A percentile compares a stretch with the other conserved stretches of the same genome.
phyloP scores from a whole-genome alignment of 2,888 invertebrate genomes.

The Rotaria macrura region DNA sequence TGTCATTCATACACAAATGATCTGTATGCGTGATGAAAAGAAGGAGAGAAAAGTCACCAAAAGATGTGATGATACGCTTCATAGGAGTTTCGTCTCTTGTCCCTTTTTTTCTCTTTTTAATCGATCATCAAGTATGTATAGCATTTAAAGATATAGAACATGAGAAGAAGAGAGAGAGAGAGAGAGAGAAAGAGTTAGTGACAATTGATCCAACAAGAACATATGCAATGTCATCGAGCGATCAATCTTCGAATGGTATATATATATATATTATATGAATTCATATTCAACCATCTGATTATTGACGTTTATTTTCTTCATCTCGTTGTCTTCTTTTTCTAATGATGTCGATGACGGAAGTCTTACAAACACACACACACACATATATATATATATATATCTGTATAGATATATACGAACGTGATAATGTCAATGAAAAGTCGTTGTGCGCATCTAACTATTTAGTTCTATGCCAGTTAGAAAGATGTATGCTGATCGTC shows the following conservation, averaged over 20 bases:
- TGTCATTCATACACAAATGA: constrained; percentile 8
- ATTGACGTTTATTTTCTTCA: neutral
- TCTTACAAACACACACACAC: too few relatives aligned
- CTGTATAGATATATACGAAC: neutral
- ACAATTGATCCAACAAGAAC: too few relatives aligned
- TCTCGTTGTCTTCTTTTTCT: too few relatives aligned
- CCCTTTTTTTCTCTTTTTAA: neutral
- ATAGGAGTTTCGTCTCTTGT: neutral
- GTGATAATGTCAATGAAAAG: neutral
- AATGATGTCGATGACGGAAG: too few relatives aligned
- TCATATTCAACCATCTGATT: neutral
- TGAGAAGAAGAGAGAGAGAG: too few relatives aligned
- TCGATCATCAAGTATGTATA: neutral
- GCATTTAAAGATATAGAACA: too few relatives aligned
- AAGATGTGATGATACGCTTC: constrained; percentile 11
- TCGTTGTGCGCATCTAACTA: neutral
- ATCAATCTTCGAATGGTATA: too few relatives aligned
- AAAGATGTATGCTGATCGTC: too few relatives aligned
- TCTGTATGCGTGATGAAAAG: neutral
- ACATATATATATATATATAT: neutral
- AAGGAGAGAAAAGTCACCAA: neutral
- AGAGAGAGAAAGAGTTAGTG: too few relatives aligned
- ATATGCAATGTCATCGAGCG: too few relatives aligned
- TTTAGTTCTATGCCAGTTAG: neutral
- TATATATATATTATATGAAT: too few relatives aligned